Percentiles rank a stretch among this genome's conserved stretches.
phyloP scores from a whole-genome alignment of 53 echinoderm and acorn worm genomes.

The Antedon mediterranea region DNA sequence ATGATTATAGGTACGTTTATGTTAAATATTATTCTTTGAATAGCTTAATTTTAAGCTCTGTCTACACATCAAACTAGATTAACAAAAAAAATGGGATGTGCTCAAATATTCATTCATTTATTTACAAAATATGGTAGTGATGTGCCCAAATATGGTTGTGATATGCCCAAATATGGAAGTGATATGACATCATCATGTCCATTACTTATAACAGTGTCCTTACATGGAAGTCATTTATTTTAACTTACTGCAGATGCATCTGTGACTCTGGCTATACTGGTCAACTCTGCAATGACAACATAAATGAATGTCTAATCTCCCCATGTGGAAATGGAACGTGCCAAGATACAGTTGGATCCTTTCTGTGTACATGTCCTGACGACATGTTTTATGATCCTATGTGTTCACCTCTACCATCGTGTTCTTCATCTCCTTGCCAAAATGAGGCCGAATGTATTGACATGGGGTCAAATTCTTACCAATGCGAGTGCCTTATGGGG shows the following conservation, averaged over 20 bases:
- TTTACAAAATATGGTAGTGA: no score
- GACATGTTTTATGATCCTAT: neutral
- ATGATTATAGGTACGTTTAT: constrained; percentile 13
- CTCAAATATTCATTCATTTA: no score
- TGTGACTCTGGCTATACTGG: constrained; percentile 20
- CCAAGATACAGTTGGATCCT: neutral
- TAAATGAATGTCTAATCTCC: constrained; percentile 9
- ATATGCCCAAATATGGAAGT: no score
- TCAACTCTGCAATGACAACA: constrained; percentile 6
- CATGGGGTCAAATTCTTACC: constrained; percentile 4
- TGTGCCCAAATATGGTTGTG: no score
- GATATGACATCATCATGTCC: no score
- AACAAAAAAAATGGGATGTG: no score
- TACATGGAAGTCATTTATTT: no score
- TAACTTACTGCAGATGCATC: constrained; percentile 31
- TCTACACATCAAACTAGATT: no score
- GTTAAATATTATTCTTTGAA: no score
- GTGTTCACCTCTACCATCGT: constrained; percentile 23
- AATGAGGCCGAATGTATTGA: constrained; percentile 30
- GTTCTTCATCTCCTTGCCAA: constrained; percentile 29
- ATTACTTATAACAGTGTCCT: no score
- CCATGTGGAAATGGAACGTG: constrained; percentile 8
- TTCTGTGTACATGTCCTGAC: neutral
- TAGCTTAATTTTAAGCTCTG: no score
- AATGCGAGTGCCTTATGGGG: constrained; percentile 20